phyloP scores from a whole-genome alignment of 1,140 invertebrate species.

The Physella acuta region DNA sequence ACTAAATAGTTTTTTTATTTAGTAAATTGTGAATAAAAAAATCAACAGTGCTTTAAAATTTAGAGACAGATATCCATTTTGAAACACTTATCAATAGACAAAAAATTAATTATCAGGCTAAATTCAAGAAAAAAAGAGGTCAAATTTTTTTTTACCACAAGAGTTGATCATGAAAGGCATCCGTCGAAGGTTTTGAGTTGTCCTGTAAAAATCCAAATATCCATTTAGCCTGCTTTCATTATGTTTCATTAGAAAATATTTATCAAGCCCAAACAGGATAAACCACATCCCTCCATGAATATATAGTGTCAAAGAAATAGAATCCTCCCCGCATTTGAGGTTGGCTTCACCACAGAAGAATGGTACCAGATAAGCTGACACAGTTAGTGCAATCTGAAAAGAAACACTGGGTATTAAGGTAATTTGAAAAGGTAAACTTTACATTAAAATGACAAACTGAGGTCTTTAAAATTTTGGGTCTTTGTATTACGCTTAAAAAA shows the following conservation, averaged over 20 bases:
- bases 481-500: no score
- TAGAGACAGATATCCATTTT: neutral
- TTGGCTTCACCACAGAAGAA: conserved; percentile 19
- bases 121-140: neutral
- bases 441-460: no score
- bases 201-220: conserved; percentile 49
- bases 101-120: conserved; percentile 2
- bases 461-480: no score
- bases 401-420: no score
- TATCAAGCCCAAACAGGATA: conserved; percentile 36
- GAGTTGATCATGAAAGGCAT: conserved; percentile 43
- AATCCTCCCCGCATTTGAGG: conserved; percentile 14
- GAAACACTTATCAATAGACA: neutral
- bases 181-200: conserved; percentile 42
- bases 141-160: conserved; percentile 33
- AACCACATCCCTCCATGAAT: conserved; percentile 47
- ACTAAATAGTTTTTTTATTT: no score
- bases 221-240: conserved; percentile 40
- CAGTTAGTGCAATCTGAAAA: conserved; percentile 5
- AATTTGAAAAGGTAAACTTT: no score
- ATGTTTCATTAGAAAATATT: conserved; percentile 39
- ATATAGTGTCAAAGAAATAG: conserved; percentile 34
- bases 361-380: conserved; percentile 33
- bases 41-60: neutral
- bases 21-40: no score